Evolutionary conservation across 2,888 invertebrate species (phyloP).

Genomic region (Dorcus hopei): DNA sequence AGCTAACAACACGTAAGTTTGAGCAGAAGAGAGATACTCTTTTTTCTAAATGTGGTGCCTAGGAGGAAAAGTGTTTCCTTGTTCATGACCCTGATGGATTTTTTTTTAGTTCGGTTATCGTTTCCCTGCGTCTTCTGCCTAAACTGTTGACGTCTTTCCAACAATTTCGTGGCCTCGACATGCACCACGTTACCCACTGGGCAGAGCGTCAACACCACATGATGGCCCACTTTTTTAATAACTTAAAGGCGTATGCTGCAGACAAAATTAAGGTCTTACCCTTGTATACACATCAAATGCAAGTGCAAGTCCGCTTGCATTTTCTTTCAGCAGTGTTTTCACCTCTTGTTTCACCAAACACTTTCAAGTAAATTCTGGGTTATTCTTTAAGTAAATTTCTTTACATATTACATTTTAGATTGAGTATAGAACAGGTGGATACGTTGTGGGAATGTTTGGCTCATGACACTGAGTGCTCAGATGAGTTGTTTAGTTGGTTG

Average conservation of each 20-base stretch:
- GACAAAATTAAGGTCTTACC: conserved; percentile 42
- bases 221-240: conserved; percentile 90
- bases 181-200: conserved; percentile 87
- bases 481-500: conserved; percentile 92
- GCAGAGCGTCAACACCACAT: conserved; percentile 88
- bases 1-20: conserved; percentile 69
- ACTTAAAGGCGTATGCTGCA: conserved; percentile 71
- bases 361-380: conserved; percentile 63
- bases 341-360: conserved; percentile 83
- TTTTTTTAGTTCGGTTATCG: conserved; percentile 73
- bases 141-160: conserved; percentile 90
- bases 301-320: conserved; percentile 86
- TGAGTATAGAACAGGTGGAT: conserved; percentile 86
- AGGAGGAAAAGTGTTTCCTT: too few relatives aligned
- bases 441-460: conserved; percentile 89
- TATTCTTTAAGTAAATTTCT: not conserved
- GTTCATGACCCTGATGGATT: not conserved
- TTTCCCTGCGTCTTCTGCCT: conserved; percentile 82
- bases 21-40: not conserved
- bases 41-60: not conserved
- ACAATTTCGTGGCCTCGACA: conserved; percentile 82
- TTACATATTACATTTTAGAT: conserved; percentile 46
- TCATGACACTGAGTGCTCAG: conserved; percentile 79
- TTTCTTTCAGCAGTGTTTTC: conserved; percentile 92
- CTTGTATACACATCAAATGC: conserved; percentile 74